A percentile compares a stretch with the other conserved stretches of the same genome.
phyloP scores from a whole-genome alignment of 2,888 invertebrate genomes.

The Apamea sordens region DNA sequence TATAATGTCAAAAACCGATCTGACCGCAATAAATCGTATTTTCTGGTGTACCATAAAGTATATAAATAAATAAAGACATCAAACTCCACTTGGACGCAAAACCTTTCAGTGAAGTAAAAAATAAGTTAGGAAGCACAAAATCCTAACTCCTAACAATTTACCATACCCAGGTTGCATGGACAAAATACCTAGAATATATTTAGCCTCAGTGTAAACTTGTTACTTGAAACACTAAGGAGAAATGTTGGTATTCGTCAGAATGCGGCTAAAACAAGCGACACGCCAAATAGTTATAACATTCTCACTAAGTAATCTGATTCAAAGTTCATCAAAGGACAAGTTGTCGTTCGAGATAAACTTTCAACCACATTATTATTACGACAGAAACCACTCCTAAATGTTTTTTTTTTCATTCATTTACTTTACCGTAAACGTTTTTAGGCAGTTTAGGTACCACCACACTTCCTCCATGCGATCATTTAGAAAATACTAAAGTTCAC shows the following conservation, averaged over 20 bases:
- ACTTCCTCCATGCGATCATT: not conserved
- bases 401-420: not conserved
- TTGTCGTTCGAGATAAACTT: not conserved
- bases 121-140: not conserved
- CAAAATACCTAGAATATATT: constrained; percentile 4
- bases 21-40: no score
- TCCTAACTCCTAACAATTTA: not conserved
- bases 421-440: no score
- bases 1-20: no score
- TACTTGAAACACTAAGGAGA: not conserved
- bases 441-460: not conserved
- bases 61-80: no score
- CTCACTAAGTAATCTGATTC: not conserved
- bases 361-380: not conserved
- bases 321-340: not conserved
- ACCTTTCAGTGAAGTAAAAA: not conserved
- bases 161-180: not conserved
- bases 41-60: no score
- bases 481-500: not conserved
- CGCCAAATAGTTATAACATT: not conserved
- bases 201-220: not conserved
- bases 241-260: constrained; percentile 8
- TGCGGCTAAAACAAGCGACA: not conserved
- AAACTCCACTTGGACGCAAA: not conserved
- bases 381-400: not conserved